Evolutionary conservation across 2,888 invertebrate genomes (phyloP).

Genomic region (Mantis religiosa): DNA sequence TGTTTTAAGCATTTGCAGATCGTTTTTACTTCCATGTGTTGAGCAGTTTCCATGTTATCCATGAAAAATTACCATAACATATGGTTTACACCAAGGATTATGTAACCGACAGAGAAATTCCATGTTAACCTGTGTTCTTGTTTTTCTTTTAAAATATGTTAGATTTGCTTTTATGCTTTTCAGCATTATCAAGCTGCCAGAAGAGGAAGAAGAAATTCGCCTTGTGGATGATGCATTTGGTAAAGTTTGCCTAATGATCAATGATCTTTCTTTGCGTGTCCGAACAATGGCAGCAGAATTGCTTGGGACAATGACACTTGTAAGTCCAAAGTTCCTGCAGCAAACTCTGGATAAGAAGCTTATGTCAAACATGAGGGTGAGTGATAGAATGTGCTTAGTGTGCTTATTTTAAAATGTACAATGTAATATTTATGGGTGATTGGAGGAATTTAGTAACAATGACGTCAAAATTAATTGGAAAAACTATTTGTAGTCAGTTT

Average conservation of each 20-base stretch:
- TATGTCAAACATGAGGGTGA: constrained; percentile 89
- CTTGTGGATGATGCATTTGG: constrained; percentile 95
- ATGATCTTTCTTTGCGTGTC: constrained; percentile 86
- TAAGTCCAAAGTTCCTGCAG: constrained; percentile 83
- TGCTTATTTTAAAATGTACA: too few relatives aligned
- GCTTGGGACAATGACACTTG: constrained; percentile 80
- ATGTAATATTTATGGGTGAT: too few relatives aligned
- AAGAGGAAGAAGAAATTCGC: constrained; percentile 79
- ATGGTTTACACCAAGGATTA: too few relatives aligned
- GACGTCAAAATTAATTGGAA: too few relatives aligned
- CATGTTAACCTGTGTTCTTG: not conserved
- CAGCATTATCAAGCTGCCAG: constrained; percentile 64
- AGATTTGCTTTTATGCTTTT: constrained; percentile 33
- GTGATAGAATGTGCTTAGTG: constrained; percentile 23
- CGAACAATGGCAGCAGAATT: constrained; percentile 79
- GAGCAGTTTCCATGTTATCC: too few relatives aligned
- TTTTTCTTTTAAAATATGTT: not conserved
- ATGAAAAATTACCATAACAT: too few relatives aligned
- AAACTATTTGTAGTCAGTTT: too few relatives aligned
- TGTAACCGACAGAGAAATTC: too few relatives aligned
- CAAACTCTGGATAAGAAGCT: constrained; percentile 97
- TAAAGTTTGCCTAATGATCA: constrained; percentile 87
- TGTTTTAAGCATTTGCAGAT: too few relatives aligned
- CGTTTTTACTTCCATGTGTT: too few relatives aligned
- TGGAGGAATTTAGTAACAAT: too few relatives aligned